These are phyloP conservation scores for Tetanocera ferruginea DNA, from an alignment of 2,888 invertebrate genomes.

Conservation along the genomic window DNA sequence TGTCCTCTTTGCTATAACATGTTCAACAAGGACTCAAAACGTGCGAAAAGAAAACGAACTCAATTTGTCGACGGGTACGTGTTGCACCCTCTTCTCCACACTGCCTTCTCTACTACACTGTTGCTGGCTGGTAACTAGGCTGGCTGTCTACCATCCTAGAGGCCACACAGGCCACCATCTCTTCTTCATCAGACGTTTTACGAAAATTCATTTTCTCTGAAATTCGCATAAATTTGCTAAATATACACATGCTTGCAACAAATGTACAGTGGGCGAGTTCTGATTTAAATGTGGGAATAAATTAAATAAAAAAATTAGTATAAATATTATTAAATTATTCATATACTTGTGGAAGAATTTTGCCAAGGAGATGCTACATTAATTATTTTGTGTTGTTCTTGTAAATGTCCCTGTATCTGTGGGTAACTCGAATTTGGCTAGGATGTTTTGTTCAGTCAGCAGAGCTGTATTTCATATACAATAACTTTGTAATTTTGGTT, in stretches of 20 bases:
- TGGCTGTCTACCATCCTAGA: background rate
- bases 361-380: no score
- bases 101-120: background rate
- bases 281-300: background rate
- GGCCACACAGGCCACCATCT: background rate
- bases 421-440: no score
- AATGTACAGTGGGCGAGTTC: conserved; percentile 17
- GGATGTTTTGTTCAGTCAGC: no score
- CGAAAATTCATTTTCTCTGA: conserved; percentile 28
- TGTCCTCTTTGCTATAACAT: background rate
- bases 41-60: conserved; percentile 65
- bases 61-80: conserved; percentile 61
- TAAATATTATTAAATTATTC: no score
- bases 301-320: no score
- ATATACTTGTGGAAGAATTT: no score
- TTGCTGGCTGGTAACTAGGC: no score
- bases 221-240: conserved; percentile 30
- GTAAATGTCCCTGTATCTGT: no score
- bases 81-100: conserved; percentile 21
- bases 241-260: conserved; percentile 21
- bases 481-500: no score
- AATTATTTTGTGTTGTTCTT: no score
- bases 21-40: conserved; percentile 56
- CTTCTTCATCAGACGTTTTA: conserved; percentile 27
- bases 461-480: no score